Conservation (phyloP, 2,113 vertebrate genomes). For the Antennarius striatus region DNA sequence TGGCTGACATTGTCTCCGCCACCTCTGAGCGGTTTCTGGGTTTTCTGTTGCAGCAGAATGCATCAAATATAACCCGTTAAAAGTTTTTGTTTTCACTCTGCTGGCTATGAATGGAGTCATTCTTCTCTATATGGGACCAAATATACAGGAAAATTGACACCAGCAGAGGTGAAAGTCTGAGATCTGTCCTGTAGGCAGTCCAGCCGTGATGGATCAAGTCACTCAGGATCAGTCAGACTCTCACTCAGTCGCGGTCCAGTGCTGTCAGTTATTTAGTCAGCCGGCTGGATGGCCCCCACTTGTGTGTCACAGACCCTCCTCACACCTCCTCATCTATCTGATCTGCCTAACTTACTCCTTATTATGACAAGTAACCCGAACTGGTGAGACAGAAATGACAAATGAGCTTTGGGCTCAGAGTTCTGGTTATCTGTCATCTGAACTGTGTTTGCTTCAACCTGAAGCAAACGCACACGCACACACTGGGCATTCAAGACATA, state of each 20-base stretch:
- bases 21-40: conserved; percentile 26
- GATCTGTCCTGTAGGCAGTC: conserved; percentile 57
- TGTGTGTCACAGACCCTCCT: conserved; percentile 42
- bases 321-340: conserved; percentile 34
- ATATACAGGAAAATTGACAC: conserved; percentile 52
- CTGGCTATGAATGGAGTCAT: conserved; percentile 30
- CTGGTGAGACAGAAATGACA: conserved; percentile 21
- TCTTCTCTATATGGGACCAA: conserved; percentile 26
- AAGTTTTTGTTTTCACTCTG: conserved; percentile 46
- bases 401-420: conserved; percentile 12
- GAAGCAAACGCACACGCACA: too few species aligned
- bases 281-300: conserved; percentile 42
- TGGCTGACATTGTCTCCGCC: conserved; percentile 34
- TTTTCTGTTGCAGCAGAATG: conserved; percentile 34
- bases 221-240: conserved; percentile 60
- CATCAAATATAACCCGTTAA: conserved; percentile 30
- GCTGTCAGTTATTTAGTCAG: conserved; percentile 57
- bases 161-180: conserved; percentile 25
- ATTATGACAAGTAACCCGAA: conserved; percentile 31
- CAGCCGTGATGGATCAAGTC: conserved; percentile 56
- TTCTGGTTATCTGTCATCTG: conserved; percentile 9
- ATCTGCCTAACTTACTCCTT: conserved; percentile 38
- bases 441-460: not conserved
- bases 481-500: too few species aligned
- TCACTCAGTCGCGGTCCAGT: conserved; percentile 52